Evolutionary conservation across 92 coral and sea anemone genomes (phyloP), one percentile per base, ranked within the genome.

Genomic region (Umimayanthus chanpuru): DNA sequence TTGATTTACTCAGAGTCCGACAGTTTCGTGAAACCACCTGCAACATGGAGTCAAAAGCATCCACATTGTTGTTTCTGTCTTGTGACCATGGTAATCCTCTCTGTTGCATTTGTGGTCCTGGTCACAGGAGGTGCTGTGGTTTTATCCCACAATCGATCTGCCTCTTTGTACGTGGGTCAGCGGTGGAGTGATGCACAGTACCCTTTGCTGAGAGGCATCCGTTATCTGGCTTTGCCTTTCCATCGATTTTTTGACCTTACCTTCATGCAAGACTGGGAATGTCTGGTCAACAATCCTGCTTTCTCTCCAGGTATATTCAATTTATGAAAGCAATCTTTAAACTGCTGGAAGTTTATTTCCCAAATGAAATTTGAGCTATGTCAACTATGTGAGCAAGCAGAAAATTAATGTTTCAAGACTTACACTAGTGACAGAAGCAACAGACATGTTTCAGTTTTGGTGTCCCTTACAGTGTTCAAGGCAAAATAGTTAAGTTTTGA

Each of bases 231-330:
- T 14, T 84, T 95, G 36, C 98, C 98, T 6, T 4, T 95, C 9
- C 98, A 95, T 61, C 86, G 44, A 5, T 76, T 85, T 80, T 81
- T 89, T 61, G 92, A 95, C 89, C 70, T 95, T 53, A 65, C 92
- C 73, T 64, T 58, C 41, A 28, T 88, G 56, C 77, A 94, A 66
- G 74, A 80, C 7, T 95, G 94, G 98, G 98, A 95, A 6, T 95
- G 98, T 43, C 80, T 95, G 50, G 77, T 95, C 30, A 81, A 90
- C n/a, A 95, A 95, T 84, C 98, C 98, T 28, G 82, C 86, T 20
- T 93, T 50, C 80, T 43, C 38, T 23, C 92, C 91, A 91, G 92
- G 98, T 93, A 90, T 0, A 49, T 26, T 80, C 26, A 18, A 0
- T 61, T 61, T n/a, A 61, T 1, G 18, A 32, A 32, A 32, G 36